phyloP scores from a whole-genome alignment of 2,888 invertebrate species.

The Cryptocheilus praepositus region DNA sequence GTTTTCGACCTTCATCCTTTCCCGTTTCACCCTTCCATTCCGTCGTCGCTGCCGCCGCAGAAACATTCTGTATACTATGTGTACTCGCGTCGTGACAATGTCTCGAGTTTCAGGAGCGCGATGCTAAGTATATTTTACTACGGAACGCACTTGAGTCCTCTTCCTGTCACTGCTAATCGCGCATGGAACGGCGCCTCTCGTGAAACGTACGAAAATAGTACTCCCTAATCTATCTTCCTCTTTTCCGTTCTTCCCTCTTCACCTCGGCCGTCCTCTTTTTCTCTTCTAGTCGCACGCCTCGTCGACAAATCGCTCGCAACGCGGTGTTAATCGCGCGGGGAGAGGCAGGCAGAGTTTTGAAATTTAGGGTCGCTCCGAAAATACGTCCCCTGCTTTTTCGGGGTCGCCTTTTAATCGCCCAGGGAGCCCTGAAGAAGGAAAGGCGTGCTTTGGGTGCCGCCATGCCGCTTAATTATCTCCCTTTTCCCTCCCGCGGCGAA shows the following conservation, averaged over 20 bases:
- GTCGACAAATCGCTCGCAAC: slow-evolving; percentile 55
- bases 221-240: slow-evolving; percentile 24
- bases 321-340: slow-evolving; percentile 53
- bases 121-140: not conserved
- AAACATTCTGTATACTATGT: too few species aligned
- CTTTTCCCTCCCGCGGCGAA: not conserved
- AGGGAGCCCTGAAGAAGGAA: slow-evolving; percentile 1
- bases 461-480: slow-evolving; percentile 11
- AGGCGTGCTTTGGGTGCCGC: slow-evolving; percentile 1
- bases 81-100: too few species aligned
- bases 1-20: too few species aligned
- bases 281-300: slow-evolving; percentile 8
- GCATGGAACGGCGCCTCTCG: slow-evolving; percentile 22
- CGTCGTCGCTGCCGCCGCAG: too few species aligned
- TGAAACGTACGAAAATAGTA: slow-evolving; percentile 50
- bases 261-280: not conserved
- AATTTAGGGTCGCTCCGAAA: slow-evolving; percentile 48
- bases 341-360: slow-evolving; percentile 21
- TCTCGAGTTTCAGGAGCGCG: too few species aligned
- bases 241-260: too few species aligned
- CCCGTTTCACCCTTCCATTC: too few species aligned
- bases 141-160: slow-evolving; percentile 1
- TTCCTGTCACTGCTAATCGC: slow-evolving; percentile 26
- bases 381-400: slow-evolving; percentile 34
- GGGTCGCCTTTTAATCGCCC: slow-evolving; percentile 17